phyloP scores from a whole-genome alignment of 1,140 invertebrate species.

The Monomorium pharaonis region DNA sequence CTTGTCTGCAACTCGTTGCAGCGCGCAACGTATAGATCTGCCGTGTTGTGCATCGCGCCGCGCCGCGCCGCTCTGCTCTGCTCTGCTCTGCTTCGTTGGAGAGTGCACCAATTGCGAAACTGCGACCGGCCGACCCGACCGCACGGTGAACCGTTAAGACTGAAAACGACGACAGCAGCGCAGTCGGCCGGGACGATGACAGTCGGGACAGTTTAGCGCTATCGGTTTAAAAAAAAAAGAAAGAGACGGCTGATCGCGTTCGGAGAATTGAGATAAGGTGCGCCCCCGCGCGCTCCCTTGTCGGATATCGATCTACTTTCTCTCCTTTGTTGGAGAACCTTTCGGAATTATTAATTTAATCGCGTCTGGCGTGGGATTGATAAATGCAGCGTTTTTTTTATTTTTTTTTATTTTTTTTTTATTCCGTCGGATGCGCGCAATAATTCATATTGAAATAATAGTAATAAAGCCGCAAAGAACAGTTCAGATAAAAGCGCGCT shows the following conservation, averaged over 20 bases:
- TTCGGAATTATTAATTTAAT: background rate
- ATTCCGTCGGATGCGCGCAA: background rate
- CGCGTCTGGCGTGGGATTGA: background rate
- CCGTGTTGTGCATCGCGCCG: slow-evolving; percentile 72
- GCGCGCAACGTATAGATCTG: slow-evolving; percentile 73
- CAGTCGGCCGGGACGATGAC: background rate
- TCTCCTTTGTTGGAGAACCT: background rate
- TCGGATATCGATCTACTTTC: slow-evolving; percentile 10
- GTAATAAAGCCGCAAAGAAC: too few relatives aligned
- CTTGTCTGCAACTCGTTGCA: slow-evolving; percentile 74
- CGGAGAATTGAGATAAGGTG: slow-evolving; percentile 3
- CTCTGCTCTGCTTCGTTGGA: slow-evolving; percentile 22
- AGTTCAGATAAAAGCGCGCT: background rate
- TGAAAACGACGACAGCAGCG: slow-evolving; percentile 62
- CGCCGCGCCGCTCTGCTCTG: slow-evolving; percentile 34
- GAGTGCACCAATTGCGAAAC: slow-evolving; percentile 76
- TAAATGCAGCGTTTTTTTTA: background rate
- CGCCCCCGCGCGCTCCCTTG: background rate
- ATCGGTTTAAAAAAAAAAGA: background rate
- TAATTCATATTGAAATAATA: background rate
- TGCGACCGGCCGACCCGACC: slow-evolving; percentile 58
- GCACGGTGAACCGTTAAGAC: slow-evolving; percentile 76
- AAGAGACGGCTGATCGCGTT: background rate
- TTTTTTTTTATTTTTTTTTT: background rate
- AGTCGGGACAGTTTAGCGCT: background rate